These are phyloP conservation scores for Periphyllus acericola DNA, from an alignment of 2,888 invertebrate species.

Conservation along the genomic window DNA sequence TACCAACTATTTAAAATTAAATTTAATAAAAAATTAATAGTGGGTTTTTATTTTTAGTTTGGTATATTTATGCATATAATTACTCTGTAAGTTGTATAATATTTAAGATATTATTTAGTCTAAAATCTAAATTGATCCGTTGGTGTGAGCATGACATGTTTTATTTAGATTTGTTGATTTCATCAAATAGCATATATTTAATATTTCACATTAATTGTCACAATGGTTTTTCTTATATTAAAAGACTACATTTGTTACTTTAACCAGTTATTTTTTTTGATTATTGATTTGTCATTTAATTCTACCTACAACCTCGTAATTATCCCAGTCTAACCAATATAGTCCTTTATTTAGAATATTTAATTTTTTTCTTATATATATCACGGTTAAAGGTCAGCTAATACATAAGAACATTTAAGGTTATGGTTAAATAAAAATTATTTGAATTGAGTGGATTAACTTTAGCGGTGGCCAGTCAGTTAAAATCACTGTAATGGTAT, in stretches of 20 bases:
- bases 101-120: slow-evolving; percentile 35
- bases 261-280: neutral
- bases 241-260: slow-evolving; percentile 47
- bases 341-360: too few relatives aligned
- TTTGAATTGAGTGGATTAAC: too few relatives aligned
- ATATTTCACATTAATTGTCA: slow-evolving; percentile 36
- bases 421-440: too few relatives aligned
- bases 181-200: slow-evolving; percentile 40
- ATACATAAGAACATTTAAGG: too few relatives aligned
- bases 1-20: slow-evolving; percentile 52
- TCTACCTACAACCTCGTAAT: neutral
- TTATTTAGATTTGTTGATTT: slow-evolving; percentile 41
- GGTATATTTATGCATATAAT: slow-evolving; percentile 33
- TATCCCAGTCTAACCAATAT: neutral
- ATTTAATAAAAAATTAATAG: slow-evolving; percentile 32
- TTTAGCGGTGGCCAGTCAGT: too few relatives aligned
- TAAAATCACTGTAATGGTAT: too few relatives aligned
- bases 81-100: slow-evolving; percentile 34
- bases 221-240: slow-evolving; percentile 47
- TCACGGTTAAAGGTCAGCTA: too few relatives aligned
- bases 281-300: neutral
- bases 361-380: too few relatives aligned
- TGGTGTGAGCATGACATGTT: slow-evolving; percentile 36
- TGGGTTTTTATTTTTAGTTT: slow-evolving; percentile 52
- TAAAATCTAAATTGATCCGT: slow-evolving; percentile 25